These are phyloP conservation scores for Sardina pilchardus DNA, from an alignment of 2,113 vertebrate genomes.

Conservation along the genomic window DNA sequence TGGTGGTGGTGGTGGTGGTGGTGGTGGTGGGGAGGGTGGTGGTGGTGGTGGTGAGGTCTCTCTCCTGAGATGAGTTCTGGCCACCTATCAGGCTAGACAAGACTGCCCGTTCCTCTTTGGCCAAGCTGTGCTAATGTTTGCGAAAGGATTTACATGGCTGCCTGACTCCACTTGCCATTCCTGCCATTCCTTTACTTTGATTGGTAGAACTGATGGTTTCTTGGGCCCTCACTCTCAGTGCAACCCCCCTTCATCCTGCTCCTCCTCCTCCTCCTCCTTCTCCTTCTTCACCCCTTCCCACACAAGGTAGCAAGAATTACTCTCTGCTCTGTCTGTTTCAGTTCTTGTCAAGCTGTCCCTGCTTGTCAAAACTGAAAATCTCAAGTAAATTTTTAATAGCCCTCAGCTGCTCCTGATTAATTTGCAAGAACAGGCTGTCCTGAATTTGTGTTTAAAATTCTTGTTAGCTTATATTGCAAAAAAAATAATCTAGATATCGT, in stretches of 20 bases:
- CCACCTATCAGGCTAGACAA: background rate
- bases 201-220: background rate
- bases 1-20: too few species aligned
- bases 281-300: background rate
- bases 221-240: background rate
- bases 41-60: background rate
- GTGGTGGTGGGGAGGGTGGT: too few species aligned
- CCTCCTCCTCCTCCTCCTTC: background rate
- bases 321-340: background rate
- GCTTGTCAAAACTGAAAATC: background rate
- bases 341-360: background rate
- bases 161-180: background rate
- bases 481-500: background rate
- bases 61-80: background rate
- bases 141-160: background rate
- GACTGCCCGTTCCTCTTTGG: background rate
- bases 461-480: background rate
- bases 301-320: background rate
- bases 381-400: background rate
- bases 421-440: background rate
- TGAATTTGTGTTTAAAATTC: background rate
- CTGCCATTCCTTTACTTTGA: background rate
- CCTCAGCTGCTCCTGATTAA: background rate
- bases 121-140: constrained; percentile 12
- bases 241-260: background rate